phyloP scores from a whole-genome alignment of 2,113 vertebrate genomes.

The Lates calcarifer region DNA sequence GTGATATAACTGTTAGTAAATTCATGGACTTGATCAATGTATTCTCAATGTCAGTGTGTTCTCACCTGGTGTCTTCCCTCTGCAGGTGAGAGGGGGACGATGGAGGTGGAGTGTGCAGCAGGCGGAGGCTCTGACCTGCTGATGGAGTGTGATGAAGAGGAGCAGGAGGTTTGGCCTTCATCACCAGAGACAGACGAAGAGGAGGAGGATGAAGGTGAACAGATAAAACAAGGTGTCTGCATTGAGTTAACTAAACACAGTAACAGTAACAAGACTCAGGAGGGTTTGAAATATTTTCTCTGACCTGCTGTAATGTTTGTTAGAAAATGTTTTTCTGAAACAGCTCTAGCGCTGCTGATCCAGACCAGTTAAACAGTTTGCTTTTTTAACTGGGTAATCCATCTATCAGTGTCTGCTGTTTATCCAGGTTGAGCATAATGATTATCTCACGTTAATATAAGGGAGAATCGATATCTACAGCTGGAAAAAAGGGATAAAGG shows the following conservation, averaged over 20 bases:
- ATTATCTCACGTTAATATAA: neutral
- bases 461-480: neutral
- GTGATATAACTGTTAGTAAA: too few relatives aligned
- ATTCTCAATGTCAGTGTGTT: neutral
- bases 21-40: too few relatives aligned
- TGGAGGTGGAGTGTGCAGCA: neutral
- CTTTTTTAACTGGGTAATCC: too few relatives aligned
- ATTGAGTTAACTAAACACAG: too few relatives aligned
- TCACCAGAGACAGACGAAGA: neutral
- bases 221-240: neutral
- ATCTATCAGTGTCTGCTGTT: neutral
- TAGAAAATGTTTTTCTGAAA: neutral
- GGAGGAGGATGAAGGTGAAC: constrained; percentile 38
- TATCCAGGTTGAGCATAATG: neutral
- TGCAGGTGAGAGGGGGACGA: constrained; percentile 33
- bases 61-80: neutral
- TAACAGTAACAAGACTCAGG: too few relatives aligned
- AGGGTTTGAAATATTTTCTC: neutral
- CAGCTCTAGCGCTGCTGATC: too few relatives aligned
- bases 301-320: too few relatives aligned
- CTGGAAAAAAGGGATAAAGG: too few relatives aligned
- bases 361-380: too few relatives aligned
- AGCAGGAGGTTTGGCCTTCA: neutral
- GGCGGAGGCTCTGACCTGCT: neutral
- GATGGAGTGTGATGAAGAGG: constrained; percentile 57